A percentile compares a stretch with the other conserved stretches of the same genome.
phyloP scores from a whole-genome alignment of 2,888 invertebrate species.

The Cephonodes hylas region DNA sequence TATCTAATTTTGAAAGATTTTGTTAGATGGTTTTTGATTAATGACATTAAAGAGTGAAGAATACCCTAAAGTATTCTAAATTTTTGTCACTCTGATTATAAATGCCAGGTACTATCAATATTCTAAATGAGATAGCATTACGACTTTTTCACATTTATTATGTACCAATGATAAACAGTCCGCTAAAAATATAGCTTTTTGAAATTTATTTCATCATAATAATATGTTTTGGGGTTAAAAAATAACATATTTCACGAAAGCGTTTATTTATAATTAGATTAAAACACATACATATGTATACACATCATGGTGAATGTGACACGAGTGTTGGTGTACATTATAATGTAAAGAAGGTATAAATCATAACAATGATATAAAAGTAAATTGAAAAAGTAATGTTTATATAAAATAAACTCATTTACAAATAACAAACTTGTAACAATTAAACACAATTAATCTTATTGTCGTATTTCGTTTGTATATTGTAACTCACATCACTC shows the following conservation, averaged over 20 bases:
- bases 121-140: neutral
- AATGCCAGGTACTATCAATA: neutral
- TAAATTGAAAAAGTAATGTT: neutral
- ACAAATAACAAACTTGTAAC: neutral
- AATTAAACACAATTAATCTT: neutral
- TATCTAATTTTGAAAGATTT: conserved; percentile 44
- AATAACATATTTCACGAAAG: neutral
- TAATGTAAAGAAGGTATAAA: neutral
- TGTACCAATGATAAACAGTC: too few species aligned
- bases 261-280: neutral
- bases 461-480: neutral
- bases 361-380: neutral
- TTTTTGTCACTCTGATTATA: neutral
- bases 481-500: too few species aligned
- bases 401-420: neutral
- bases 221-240: neutral
- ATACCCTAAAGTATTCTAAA: neutral
- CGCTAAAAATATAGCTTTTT: too few species aligned
- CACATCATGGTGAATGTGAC: too few species aligned
- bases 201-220: too few species aligned
- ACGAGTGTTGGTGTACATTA: too few species aligned
- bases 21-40: conserved; percentile 1
- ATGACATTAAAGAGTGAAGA: conserved; percentile 4
- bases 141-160: too few species aligned
- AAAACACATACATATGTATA: too few species aligned